Conservation (phyloP, 2,888 invertebrate species). For the Limnephilus lunatus region DNA sequence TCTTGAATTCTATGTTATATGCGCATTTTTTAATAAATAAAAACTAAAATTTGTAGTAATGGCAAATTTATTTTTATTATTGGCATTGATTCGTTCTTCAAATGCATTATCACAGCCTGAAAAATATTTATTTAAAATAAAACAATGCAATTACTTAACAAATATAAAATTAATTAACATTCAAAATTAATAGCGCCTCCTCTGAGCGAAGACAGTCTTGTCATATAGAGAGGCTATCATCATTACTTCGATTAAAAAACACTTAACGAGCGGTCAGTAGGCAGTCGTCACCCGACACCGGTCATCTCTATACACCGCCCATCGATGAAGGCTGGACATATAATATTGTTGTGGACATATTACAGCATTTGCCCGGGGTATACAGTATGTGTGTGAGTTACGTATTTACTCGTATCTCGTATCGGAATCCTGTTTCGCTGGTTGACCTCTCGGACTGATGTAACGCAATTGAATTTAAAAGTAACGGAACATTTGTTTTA, state of each 20-base stretch:
- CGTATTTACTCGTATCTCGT: not conserved
- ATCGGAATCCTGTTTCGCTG: not conserved
- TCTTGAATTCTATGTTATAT: no score
- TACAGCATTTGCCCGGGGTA: not conserved
- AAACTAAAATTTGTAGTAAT: not conserved
- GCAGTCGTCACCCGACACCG: not conserved
- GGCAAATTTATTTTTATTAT: not conserved
- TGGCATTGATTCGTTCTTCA: not conserved
- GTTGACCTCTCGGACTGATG: not conserved
- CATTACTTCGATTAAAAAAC: conserved; percentile 41
- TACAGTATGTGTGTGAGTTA: not conserved
- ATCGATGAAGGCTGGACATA: not conserved
- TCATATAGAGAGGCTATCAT: not conserved
- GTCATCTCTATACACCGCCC: no score
- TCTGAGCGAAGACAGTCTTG: conserved; percentile 40
- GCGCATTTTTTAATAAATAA: no score
- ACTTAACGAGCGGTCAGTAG: conserved; percentile 38
- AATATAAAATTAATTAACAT: not conserved
- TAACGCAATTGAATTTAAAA: not conserved
- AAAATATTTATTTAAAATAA: not conserved
- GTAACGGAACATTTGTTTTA: no score
- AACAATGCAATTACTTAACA: not conserved
- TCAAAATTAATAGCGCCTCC: not conserved
- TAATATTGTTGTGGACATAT: not conserved
- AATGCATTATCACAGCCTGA: not conserved